Conservation (phyloP, 2,888 invertebrate species). For the Cyaniris semiargus region DNA sequence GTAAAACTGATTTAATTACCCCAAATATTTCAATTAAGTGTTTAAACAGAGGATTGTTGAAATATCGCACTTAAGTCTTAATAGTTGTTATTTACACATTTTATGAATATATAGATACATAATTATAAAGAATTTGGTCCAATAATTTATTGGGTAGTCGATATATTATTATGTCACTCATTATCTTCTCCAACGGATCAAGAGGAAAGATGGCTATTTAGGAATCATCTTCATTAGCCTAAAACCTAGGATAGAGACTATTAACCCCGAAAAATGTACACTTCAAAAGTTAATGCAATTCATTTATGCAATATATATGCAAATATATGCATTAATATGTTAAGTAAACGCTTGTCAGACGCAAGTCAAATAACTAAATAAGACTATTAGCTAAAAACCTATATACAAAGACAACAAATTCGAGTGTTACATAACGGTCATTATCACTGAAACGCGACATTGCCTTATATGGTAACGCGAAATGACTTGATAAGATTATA, state of each 20-base stretch:
- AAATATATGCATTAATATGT: no score
- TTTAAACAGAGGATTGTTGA: background rate
- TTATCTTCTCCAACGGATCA: no score
- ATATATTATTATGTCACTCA: no score
- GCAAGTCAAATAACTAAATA: background rate
- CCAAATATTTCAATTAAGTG: background rate
- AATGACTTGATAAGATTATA: conserved; percentile 43
- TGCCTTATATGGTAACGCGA: conserved; percentile 49
- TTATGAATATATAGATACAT: background rate
- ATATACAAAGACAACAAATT: background rate
- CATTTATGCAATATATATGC: no score
- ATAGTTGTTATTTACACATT: background rate
- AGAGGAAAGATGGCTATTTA: no score
- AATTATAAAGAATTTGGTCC: background rate
- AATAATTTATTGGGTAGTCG: background rate
- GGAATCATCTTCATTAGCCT: no score
- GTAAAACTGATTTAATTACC: conserved; percentile 2
- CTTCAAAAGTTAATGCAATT: no score
- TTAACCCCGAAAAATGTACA: no score
- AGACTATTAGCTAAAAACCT: background rate
- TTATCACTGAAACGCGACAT: conserved; percentile 43
- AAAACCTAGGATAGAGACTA: no score
- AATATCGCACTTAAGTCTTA: background rate
- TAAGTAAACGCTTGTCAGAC: background rate
- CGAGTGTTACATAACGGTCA: conserved; percentile 29